These are phyloP conservation scores for Rhyacophila evoluta DNA, from an alignment of 2,888 invertebrate genomes.

Conservation along the genomic window DNA sequence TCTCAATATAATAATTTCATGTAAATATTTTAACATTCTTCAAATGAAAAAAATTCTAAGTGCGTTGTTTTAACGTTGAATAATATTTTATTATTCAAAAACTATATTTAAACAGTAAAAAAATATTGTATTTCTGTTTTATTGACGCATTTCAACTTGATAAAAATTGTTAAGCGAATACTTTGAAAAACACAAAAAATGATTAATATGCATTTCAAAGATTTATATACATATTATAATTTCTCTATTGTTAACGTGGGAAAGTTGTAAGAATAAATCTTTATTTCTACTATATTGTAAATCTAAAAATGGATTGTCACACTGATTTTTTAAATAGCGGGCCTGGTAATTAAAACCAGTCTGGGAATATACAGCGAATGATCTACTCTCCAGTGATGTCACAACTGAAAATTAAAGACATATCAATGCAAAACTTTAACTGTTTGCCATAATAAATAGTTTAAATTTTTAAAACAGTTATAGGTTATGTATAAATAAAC, in stretches of 20 bases:
- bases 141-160: background rate
- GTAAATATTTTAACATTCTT: background rate
- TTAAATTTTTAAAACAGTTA: conserved; percentile 45
- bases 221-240: background rate
- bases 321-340: background rate
- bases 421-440: conserved; percentile 52
- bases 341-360: background rate
- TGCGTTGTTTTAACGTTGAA: background rate
- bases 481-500: conserved; percentile 52
- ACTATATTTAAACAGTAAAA: too few species aligned
- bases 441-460: conserved; percentile 51
- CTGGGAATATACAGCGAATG: conserved; percentile 37
- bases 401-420: conserved; percentile 34
- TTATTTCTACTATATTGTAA: conserved; percentile 1
- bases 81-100: background rate
- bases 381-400: conserved; percentile 38
- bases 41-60: background rate
- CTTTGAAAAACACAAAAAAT: background rate
- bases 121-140: background rate
- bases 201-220: background rate
- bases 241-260: background rate
- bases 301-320: background rate
- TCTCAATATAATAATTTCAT: background rate
- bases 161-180: background rate
- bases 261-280: background rate